A percentile compares a stretch with the other conserved stretches of the same genome.
Conservation (phyloP, 2,888 invertebrate species). For the Scaptomyza cyrtandrae region DNA sequence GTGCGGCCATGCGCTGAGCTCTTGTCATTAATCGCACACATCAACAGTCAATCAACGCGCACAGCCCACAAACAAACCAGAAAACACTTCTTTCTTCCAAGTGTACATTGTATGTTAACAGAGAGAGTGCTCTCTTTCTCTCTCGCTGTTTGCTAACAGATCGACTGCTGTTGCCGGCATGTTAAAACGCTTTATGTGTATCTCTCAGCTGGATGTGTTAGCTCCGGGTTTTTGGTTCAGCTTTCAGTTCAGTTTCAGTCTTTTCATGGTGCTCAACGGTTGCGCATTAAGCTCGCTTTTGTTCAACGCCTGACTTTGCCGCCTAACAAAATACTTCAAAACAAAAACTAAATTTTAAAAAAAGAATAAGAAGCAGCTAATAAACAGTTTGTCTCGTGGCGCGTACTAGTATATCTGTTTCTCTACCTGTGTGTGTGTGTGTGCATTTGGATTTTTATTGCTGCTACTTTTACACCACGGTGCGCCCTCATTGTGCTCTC, state of each 20-base stretch:
- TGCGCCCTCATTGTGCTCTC: conserved; percentile 80
- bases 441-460: conserved; percentile 41
- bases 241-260: conserved; percentile 69
- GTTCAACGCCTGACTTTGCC: conserved; percentile 28
- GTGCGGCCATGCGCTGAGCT: conserved; percentile 59
- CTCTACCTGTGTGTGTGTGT: conserved; percentile 24
- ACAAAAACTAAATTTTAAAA: conserved; percentile 55
- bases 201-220: conserved; percentile 25
- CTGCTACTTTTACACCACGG: conserved; percentile 48
- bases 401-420: conserved; percentile 15
- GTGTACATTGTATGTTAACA: conserved; percentile 20
- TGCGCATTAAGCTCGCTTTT: conserved; percentile 40
- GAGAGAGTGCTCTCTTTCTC: conserved; percentile 1
- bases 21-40: conserved; percentile 72
- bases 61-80: conserved; percentile 32
- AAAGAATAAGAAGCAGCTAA: conserved; percentile 47
- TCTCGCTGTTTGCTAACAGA: conserved; percentile 4
- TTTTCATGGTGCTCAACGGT: conserved; percentile 68
- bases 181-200: conserved; percentile 50
- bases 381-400: conserved; percentile 64
- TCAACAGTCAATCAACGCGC: conserved; percentile 72
- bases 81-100: not conserved
- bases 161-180: conserved; percentile 21
- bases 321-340: conserved; percentile 58
- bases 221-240: conserved; percentile 27